These are phyloP conservation scores for Astyanax mexicanus DNA, from an alignment of 2,797 vertebrate species.

Conservation along the genomic window DNA sequence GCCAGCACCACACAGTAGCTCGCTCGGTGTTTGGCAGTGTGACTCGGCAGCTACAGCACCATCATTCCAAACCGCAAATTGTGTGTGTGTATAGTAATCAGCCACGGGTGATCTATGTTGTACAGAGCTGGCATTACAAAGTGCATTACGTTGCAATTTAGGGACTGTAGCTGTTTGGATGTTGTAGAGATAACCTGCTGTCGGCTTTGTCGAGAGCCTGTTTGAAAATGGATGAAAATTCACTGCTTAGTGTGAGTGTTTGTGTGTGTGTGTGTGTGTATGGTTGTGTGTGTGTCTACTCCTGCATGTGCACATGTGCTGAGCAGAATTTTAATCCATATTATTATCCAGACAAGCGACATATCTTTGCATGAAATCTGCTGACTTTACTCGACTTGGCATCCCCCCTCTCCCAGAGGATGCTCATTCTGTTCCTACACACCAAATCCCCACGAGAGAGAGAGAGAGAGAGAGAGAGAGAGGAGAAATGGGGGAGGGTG, in stretches of 20 bases:
- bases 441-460: constrained; percentile 34
- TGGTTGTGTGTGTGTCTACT: constrained; percentile 15
- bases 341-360: constrained; percentile 41
- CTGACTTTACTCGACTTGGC: constrained; percentile 47
- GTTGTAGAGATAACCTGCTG: background rate
- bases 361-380: constrained; percentile 59
- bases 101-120: background rate
- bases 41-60: constrained; percentile 15
- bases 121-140: background rate
- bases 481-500: constrained; percentile 1
- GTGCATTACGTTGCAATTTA: background rate
- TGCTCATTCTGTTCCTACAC: constrained; percentile 40
- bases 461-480: constrained; percentile 18
- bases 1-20: constrained; percentile 38
- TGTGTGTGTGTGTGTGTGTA: background rate
- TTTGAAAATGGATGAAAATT: constrained; percentile 13
- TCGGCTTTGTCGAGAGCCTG: background rate
- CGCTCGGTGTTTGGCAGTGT: constrained; percentile 38
- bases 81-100: background rate
- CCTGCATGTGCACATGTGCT: constrained; percentile 8
- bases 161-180: background rate
- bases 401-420: constrained; percentile 44
- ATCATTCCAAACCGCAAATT: constrained; percentile 37
- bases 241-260: constrained; percentile 1
- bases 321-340: constrained; percentile 33